Evolutionary conservation across 2,888 invertebrate species (phyloP), one percentile per base, ranked within the genome.

Genomic region (Megaustenia siamemsis): DNA sequence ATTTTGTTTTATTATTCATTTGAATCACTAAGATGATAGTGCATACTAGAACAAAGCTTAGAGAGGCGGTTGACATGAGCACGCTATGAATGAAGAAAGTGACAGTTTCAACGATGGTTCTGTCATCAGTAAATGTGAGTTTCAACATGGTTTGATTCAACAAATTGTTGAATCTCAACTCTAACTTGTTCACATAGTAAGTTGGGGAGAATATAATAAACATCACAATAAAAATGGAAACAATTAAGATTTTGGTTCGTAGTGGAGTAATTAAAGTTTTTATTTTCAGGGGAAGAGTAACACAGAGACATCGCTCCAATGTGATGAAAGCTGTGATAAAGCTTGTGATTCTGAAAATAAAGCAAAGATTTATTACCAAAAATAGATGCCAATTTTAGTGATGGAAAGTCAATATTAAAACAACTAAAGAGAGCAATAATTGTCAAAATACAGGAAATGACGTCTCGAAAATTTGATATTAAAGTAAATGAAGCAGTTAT

Each of bases 51-150:
- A 56, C 78, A 2, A n/a, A 15, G 6, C 49, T 1, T 15, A 75
- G 18, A 21, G 49, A 49, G 28, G 43, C n/a, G 40, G 69, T 69
- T 15, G 69, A 69, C 40, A 69, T 24, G n/a, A 43, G 15, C 2
- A 69, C 69, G 69, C 69, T 69, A n/a, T 69, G 69, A 69, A 69
- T 69, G 40, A 69, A 15, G n/a, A 69, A 69, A 1, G 69, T 69
- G 69, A 43, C 40, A 21, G 69, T 69, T 43, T 69, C 69, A 24
- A 69, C 69, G 21, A 69, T 32, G 2, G 69, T 43, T 21, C 69
- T 38, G 40, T 69, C 40, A 24, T 40, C 69, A 21, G 69, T 69
- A 35, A 69, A 69, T 15, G n/a, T 24, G 40, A 69, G 40, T 3
- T 24, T 40, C 43, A 15, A n/a, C 43, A 40, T 69, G 40, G 69